These are phyloP conservation scores for Pygoscelis adeliae DNA, from an alignment of 2,113 vertebrate genomes.

Conservation along the genomic window DNA sequence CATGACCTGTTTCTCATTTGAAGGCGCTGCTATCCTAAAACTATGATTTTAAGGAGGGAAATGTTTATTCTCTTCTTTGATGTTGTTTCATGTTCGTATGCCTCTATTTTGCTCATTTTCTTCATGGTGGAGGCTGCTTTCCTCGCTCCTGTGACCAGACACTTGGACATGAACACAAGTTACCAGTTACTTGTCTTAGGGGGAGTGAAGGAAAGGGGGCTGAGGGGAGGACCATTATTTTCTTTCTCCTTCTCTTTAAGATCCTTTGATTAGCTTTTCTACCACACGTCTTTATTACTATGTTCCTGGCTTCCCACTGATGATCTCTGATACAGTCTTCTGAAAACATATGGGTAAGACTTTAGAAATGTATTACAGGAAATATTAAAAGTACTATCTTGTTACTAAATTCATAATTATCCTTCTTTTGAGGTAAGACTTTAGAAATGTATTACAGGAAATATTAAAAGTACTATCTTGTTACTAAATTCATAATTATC, in stretches of 20 bases:
- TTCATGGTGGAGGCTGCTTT: background rate
- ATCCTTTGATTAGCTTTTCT: background rate
- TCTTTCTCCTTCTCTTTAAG: background rate
- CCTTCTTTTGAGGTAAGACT: background rate
- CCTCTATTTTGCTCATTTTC: background rate
- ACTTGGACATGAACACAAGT: background rate
- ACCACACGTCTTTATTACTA: background rate
- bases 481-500: conserved; percentile 35
- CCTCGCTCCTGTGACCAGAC: background rate
- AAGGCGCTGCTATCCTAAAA: background rate
- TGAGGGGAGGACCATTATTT: background rate
- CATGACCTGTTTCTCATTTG: background rate
- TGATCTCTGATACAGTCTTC: background rate
- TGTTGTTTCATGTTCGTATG: background rate
- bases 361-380: background rate
- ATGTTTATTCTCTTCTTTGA: background rate
- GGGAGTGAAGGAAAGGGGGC: background rate
- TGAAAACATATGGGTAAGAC: conserved; percentile 33
- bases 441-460: conserved; percentile 4
- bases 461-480: conserved; percentile 18
- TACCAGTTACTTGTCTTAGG: background rate
- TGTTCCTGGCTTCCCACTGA: background rate
- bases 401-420: conserved; percentile 34
- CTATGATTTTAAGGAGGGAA: background rate
- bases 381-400: conserved; percentile 28